Conservation (phyloP, 2,888 invertebrate genomes). For the Nebria salina region DNA sequence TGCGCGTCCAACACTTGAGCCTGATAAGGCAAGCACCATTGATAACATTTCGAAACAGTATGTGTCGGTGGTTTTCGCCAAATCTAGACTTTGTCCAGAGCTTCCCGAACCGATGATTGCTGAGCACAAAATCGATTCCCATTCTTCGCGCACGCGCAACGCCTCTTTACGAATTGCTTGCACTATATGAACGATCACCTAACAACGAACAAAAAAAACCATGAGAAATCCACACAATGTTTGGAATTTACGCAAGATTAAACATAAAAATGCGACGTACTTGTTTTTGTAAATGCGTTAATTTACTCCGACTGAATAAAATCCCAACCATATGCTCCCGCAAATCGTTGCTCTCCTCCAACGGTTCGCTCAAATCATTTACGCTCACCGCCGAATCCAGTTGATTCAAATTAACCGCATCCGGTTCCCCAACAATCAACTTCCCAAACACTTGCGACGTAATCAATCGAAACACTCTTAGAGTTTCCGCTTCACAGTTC, state of each 20-base stretch:
- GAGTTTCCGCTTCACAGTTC: constrained; percentile 90
- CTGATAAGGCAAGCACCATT: constrained; percentile 92
- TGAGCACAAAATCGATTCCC: constrained; percentile 77
- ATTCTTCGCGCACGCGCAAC: constrained; percentile 86
- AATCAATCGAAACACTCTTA: constrained; percentile 90
- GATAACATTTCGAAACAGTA: constrained; percentile 98
- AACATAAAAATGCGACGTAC: constrained; percentile 60
- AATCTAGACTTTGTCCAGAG: constrained; percentile 61
- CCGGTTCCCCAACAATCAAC: constrained; percentile 76
- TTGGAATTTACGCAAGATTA: constrained; percentile 2
- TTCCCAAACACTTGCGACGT: constrained; percentile 95
- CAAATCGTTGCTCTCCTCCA: constrained; percentile 66
- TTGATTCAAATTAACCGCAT: constrained; percentile 54
- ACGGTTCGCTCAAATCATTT: constrained; percentile 62
- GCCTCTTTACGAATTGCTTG: constrained; percentile 92
- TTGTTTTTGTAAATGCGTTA: constrained; percentile 93
- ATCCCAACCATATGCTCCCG: constrained; percentile 97
- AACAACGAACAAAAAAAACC: constrained; percentile 45
- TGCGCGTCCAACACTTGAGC: constrained; percentile 88
- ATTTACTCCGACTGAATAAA: constrained; percentile 90
- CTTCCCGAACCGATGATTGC: constrained; percentile 59
- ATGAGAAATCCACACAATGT: constrained; percentile 2
- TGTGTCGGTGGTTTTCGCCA: constrained; percentile 76
- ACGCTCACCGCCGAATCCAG: constrained; percentile 54
- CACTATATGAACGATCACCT: constrained; percentile 89